These are phyloP conservation scores for Danio choprae DNA, from an alignment of 2,797 vertebrate genomes.

Conservation along the genomic window DNA sequence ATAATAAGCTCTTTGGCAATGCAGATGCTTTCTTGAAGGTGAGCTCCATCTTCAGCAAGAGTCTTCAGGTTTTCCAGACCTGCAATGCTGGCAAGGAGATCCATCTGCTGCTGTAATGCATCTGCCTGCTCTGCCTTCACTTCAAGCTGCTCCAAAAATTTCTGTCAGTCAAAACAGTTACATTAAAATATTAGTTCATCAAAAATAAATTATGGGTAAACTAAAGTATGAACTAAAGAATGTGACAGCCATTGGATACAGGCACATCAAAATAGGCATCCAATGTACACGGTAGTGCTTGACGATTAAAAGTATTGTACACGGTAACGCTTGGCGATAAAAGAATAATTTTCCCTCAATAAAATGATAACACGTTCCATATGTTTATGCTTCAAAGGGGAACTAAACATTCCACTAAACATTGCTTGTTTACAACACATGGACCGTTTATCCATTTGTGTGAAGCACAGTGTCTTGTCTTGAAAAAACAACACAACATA, in stretches of 20 bases:
- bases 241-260: background rate
- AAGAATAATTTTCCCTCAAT: no score
- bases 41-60: conserved; percentile 71
- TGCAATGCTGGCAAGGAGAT: conserved; percentile 68
- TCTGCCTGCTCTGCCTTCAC: conserved; percentile 78
- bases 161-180: conserved; percentile 67
- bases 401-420: no score
- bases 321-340: no score
- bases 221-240: background rate
- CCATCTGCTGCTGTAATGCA: conserved; percentile 79
- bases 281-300: no score
- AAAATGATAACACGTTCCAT: no score
- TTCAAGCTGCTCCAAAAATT: conserved; percentile 81
- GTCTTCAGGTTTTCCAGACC: conserved; percentile 74
- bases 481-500: no score
- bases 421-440: no score
- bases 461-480: no score
- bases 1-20: conserved; percentile 80
- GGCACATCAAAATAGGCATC: background rate
- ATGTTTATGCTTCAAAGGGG: no score
- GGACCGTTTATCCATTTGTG: no score
- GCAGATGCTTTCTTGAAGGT: conserved; percentile 73
- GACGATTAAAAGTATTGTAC: no score
- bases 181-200: background rate
- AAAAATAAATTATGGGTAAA: background rate